Conservation (phyloP, 2,888 invertebrate species). For the Conus canariensis region DNA sequence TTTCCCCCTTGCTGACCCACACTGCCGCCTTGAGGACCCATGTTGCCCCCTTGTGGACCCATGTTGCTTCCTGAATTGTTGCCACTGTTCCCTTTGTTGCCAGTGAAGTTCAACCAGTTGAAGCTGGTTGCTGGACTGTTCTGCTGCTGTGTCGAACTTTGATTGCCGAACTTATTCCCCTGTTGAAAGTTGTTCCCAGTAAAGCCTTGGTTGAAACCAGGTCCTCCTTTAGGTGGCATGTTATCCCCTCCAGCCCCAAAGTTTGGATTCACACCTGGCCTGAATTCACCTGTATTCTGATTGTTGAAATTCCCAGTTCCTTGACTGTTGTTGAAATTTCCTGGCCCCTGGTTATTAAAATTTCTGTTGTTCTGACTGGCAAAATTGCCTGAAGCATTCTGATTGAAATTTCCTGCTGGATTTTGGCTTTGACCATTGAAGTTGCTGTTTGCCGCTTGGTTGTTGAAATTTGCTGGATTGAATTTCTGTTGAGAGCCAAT, state of each 20-base stretch:
- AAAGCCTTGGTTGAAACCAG: slow-evolving; percentile 6
- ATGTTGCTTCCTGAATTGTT: slow-evolving; percentile 13
- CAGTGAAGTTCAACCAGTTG: slow-evolving; percentile 38
- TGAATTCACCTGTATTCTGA: slow-evolving; percentile 25
- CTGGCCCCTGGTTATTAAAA: slow-evolving; percentile 8
- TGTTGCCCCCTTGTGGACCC: slow-evolving; percentile 12
- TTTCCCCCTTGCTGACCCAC: slow-evolving; percentile 4
- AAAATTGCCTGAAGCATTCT: background rate
- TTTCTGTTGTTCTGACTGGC: slow-evolving; percentile 11
- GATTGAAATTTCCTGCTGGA: slow-evolving; percentile 14
- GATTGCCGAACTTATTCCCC: background rate
- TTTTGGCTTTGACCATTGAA: slow-evolving; percentile 13
- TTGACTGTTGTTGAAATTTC: slow-evolving; percentile 10
- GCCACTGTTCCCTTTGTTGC: slow-evolving; percentile 28
- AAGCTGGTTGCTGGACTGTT: background rate
- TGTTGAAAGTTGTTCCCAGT: slow-evolving; percentile 34
- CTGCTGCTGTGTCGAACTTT: slow-evolving; percentile 5
- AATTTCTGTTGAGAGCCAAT: background rate
- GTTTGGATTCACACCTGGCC: slow-evolving; percentile 30
- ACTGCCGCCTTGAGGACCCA: slow-evolving; percentile 23
- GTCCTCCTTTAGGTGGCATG: slow-evolving; percentile 6
- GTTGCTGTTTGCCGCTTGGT: background rate
- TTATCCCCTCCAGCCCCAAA: slow-evolving; percentile 27
- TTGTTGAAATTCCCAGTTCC: background rate
- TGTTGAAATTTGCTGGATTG: background rate